Percentiles rank a stretch among this genome's conserved stretches.
These are phyloP conservation scores for Antheraea pernyi DNA, from an alignment of 1,140 invertebrate species.

Conservation along the genomic window DNA sequence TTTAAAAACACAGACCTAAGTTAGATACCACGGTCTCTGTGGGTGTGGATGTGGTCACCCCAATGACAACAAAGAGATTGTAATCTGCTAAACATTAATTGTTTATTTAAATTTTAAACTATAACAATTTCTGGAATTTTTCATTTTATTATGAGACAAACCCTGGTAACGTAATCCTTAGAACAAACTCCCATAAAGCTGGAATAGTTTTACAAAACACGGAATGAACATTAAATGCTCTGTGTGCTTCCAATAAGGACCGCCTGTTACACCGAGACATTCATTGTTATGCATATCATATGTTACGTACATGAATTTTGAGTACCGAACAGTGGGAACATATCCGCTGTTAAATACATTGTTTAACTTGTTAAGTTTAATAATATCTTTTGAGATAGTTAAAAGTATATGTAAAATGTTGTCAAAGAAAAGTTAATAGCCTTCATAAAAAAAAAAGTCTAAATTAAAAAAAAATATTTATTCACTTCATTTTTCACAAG, in stretches of 20 bases:
- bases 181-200: not conserved
- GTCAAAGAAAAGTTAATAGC: no score
- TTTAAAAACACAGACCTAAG: no score
- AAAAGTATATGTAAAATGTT: not conserved
- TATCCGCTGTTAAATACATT: not conserved
- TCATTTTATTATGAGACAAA: not conserved
- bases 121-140: no score
- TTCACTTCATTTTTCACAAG: no score
- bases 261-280: not conserved
- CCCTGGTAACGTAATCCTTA: not conserved
- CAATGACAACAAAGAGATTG: no score
- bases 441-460: no score
- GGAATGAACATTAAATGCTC: not conserved
- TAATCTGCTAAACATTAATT: no score
- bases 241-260: not conserved
- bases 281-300: not conserved
- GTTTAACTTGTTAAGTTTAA: not conserved
- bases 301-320: not conserved
- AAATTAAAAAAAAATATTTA: no score
- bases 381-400: not conserved
- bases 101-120: no score
- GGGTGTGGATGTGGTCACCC: no score
- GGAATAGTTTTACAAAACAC: not conserved
- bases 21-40: no score
- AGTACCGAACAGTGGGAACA: not conserved